A percentile compares a stretch with the other conserved stretches of the same genome.
phyloP scores from a whole-genome alignment of 2,797 vertebrate species.

The Megaceryle alcyon region DNA sequence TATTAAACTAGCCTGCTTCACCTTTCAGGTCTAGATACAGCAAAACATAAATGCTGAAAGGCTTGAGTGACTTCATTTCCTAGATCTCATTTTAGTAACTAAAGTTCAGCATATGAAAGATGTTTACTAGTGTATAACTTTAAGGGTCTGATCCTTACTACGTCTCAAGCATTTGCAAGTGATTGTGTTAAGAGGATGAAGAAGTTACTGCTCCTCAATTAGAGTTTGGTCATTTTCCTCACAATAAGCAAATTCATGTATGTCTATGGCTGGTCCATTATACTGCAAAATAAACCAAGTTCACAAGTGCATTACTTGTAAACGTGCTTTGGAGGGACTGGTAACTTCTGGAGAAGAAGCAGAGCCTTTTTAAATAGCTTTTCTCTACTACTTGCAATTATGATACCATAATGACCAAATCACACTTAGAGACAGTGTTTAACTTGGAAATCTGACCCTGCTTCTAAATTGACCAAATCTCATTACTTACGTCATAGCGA shows the following conservation, averaged over 20 bases:
- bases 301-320: accelerated
- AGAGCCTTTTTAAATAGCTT: neutral
- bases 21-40: neutral
- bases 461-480: neutral
- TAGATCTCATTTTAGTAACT: neutral
- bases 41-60: neutral
- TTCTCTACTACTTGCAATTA: neutral
- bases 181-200: neutral
- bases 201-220: neutral
- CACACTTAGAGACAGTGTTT: neutral
- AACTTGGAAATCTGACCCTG: neutral
- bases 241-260: accelerated
- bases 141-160: neutral
- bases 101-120: neutral
- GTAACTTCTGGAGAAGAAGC: neutral
- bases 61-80: neutral
- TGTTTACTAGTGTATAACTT: neutral
- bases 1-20: neutral
- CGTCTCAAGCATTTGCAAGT: accelerated
- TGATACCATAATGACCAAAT: neutral
- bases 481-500: neutral
- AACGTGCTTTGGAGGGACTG: neutral
- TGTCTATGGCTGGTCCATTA: accelerated
- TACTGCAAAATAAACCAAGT: neutral
- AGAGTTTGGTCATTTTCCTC: neutral